Evolutionary conservation across 2,888 invertebrate genomes (phyloP), one percentile per base, ranked within the genome.

Genomic region (Apoderus coryli): DNA sequence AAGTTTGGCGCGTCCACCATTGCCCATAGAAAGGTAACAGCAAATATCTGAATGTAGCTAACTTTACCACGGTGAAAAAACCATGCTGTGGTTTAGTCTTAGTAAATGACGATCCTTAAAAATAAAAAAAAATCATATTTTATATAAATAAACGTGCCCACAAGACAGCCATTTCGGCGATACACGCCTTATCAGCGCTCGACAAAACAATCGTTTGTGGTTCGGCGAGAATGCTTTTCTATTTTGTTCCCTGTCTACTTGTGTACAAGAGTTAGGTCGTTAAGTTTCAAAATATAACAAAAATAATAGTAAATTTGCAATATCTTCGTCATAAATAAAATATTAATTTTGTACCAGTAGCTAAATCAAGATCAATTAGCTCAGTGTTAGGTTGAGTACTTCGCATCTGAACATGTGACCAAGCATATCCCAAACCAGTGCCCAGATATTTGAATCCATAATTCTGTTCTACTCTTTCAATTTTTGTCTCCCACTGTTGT

Each of bases 51-150:
- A 81, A 64, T 29, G 88, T 64, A 4, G 90, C 90, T 51, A 80
- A 72, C 56, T 79, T 73, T 37, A 84, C 75, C 37, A 92, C 84
- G 23, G 84, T 80, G 25, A 80, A 67, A 57, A 90, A 71, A 38
- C 89, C 81, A 60, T 92, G 80, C 48, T 90, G 88, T 2, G 93
- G 89, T 58, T 93, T 93, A 10, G 88, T 81, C 67, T 93, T 93
- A 9, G 90, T 82, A 60, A 93, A 93, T 35, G 90, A 86, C 22
- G 93, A 92, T 26, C 92, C 92, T 88, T 47, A 12, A 51, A 48
- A 35, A 11, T n/a, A n/a, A n/a, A n/a, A n/a, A n/a, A n/a, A n/a
- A n/a, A n/a, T n/a, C n/a, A n/a, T n/a, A n/a, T n/a, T n/a, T n/a
- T n/a, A n/a, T n/a, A 27, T 15, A 16, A 24, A 12, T 32, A 22